Percentiles rank a stretch among this genome's conserved stretches.
Evolutionary conservation across 2,888 invertebrate genomes (phyloP).

Genomic region (Phasia obesa): DNA sequence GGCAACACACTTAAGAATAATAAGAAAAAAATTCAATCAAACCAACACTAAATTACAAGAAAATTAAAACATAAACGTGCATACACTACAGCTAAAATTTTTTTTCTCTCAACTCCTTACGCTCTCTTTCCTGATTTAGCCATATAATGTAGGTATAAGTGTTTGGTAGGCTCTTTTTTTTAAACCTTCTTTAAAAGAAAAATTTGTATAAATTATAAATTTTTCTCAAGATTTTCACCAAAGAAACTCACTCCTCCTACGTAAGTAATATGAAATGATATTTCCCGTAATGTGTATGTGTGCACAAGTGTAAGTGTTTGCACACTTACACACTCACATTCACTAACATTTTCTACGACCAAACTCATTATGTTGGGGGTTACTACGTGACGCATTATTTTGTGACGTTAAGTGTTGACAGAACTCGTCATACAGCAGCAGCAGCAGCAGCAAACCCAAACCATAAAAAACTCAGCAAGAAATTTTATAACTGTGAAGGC

Average conservation of each 20-base stretch:
- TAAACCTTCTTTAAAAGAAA: not conserved
- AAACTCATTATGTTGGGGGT: slow-evolving; percentile 58
- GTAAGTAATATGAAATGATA: not conserved
- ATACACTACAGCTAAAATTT: not conserved
- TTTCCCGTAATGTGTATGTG: not conserved
- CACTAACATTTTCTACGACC: not conserved
- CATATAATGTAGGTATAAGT: not conserved
- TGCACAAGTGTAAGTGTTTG: slow-evolving; percentile 2
- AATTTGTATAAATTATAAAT: slow-evolving; percentile 15
- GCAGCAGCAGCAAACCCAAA: not conserved
- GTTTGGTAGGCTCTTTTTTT: not conserved
- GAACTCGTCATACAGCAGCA: slow-evolving; percentile 3
- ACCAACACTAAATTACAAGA: slow-evolving; percentile 55
- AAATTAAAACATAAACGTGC: slow-evolving; percentile 23
- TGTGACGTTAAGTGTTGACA: slow-evolving; percentile 39
- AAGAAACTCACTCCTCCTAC: not conserved
- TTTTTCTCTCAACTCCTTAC: not conserved
- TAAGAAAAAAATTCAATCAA: slow-evolving; percentile 55
- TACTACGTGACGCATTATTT: slow-evolving; percentile 60
- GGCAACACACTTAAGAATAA: slow-evolving; percentile 50
- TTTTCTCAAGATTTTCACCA: slow-evolving; percentile 2
- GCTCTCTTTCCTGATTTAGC: not conserved
- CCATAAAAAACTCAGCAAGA: slow-evolving; percentile 2
- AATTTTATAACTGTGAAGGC: not conserved
- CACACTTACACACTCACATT: slow-evolving; percentile 4